Base-by-base conservation (phyloP, 2,113 vertebrate species). In the Oncorhynchus tshawytscha region DNA sequence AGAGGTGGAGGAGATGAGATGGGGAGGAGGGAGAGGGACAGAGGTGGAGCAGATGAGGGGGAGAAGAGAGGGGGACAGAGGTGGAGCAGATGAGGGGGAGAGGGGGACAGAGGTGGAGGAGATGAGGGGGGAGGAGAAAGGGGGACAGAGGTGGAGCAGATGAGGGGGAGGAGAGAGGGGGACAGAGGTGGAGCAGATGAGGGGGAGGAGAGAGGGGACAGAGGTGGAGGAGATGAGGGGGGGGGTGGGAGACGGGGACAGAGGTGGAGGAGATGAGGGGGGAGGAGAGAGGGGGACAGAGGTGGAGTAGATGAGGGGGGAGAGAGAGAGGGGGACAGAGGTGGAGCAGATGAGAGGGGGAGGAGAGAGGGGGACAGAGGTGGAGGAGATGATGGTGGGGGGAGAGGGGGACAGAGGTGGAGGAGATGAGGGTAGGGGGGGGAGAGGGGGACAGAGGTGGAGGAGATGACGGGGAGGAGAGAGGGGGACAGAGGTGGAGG, bases 361-460 rank as follows among this genome's bases (percentile, higher is more conserved):
- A 0, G 27, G 27, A 29, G 27, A 29, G 27, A 78, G 13, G 27
- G 27, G 27, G 27, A 29, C 27, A 29, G 27, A 29, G 3, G 27
- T 29, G 27, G 27, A 29, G 27, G 3, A 29, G 27, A 29, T 29
- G 27, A 29, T n/a, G 27, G 27, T 2, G 3, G 27, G 27, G 31
- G n/a, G 45, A 24, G 6, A 15, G 4, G 24, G 22, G 49, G 34
- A 8, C 34, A 39, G 34, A 39, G 34, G 59, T 51, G 20, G 5
- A 60, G 5, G 1, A 22, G 15, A 34, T 15, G 29, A 0, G 34
- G 34, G n/a, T n/a, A n/a, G n/a, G 1, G 1, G 6, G 34, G 0
- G 80, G 72, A 76, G 79, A 71, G 67, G 29, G 1, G 54, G 75
- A 29, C 7, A 39, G 3, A 57, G 13, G 5, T 15, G 51, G 25